A percentile compares a stretch with the other conserved stretches of the same genome.
phyloP scores from a whole-genome alignment of 2,888 invertebrate species.

The Drosophila rubida region DNA sequence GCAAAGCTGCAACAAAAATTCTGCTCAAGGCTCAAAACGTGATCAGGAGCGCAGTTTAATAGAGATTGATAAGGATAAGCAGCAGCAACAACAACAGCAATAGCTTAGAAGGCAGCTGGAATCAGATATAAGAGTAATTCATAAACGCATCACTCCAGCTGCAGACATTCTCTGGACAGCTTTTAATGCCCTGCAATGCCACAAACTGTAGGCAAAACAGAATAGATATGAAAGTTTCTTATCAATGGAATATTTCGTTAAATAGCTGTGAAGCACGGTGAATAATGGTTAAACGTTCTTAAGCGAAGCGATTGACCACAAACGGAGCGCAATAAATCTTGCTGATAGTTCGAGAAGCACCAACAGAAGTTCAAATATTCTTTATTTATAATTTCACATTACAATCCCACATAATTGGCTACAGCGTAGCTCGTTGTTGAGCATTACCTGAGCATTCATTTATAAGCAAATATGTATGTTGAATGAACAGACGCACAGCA shows the following conservation, averaged over 20 bases:
- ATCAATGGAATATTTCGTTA: no score
- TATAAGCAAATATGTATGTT: constrained; percentile 1
- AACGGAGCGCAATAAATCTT: no score
- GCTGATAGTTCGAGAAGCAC: no score
- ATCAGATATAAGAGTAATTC: constrained; percentile 4
- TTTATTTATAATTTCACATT: no score
- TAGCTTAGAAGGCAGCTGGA: neutral
- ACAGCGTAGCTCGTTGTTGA: neutral
- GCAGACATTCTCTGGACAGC: neutral
- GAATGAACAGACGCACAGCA: neutral
- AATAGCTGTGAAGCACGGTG: no score
- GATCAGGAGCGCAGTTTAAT: constrained; percentile 60
- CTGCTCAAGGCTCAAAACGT: constrained; percentile 36
- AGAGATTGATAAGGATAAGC: constrained; percentile 68
- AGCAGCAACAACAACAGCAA: constrained; percentile 4
- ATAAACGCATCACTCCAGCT: constrained; percentile 1
- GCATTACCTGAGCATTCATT: neutral
- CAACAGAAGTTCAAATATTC: no score
- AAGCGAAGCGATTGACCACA: no score
- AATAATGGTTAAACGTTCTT: no score
- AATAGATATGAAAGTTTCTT: no score
- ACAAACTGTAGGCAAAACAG: neutral
- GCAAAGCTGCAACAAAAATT: constrained; percentile 38
- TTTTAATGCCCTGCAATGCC: constrained; percentile 6
- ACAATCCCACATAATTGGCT: no score